phyloP scores from a whole-genome alignment of 2,113 vertebrate species.

The Peromyscus leucopus region DNA sequence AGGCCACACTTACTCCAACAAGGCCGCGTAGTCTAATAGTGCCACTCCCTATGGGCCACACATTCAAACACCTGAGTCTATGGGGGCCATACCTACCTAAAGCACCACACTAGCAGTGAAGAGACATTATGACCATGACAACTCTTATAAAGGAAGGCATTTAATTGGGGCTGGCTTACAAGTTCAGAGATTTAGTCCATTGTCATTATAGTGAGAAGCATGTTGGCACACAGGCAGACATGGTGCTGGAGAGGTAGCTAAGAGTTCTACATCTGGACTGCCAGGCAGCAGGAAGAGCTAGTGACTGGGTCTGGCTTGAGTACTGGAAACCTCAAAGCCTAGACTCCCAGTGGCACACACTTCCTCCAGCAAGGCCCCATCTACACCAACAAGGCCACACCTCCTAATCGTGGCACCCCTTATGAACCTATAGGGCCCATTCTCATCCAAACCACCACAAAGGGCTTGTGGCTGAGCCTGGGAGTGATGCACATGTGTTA shows the following conservation, averaged over 20 bases:
- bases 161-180: not conserved
- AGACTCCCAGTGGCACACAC: not conserved
- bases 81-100: not conserved
- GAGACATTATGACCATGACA: not conserved
- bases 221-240: not conserved
- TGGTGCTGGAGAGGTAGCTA: not conserved
- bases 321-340: not conserved
- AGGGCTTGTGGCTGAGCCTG: not conserved
- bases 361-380: not conserved
- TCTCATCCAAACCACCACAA: not conserved
- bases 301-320: not conserved
- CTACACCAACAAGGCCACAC: not conserved
- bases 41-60: not conserved
- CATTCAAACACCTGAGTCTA: not conserved
- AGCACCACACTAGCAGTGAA: not conserved
- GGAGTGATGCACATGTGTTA: accelerated
- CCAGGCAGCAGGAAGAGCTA: not conserved
- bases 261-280: not conserved
- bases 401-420: not conserved
- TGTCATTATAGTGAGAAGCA: not conserved
- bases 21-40: not conserved
- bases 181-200: not conserved
- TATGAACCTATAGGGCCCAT: not conserved
- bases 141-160: not conserved
- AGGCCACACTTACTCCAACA: not conserved